A percentile compares a stretch with the other conserved stretches of the same genome.
Conservation (phyloP, 1,140 invertebrate species). For the Philaenus spumarius region DNA sequence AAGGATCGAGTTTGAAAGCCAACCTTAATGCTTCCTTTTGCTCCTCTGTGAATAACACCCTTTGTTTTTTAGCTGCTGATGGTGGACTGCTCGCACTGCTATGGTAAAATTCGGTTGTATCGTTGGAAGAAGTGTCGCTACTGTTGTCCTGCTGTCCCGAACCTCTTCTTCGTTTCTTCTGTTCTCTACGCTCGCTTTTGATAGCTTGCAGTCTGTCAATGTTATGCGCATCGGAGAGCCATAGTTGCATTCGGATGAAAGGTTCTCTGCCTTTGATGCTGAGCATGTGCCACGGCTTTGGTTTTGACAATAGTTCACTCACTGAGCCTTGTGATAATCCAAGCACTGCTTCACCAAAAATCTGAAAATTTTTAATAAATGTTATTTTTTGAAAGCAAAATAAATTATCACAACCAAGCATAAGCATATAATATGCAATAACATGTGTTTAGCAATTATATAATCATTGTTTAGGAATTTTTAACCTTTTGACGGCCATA, state of each 20-base stretch:
- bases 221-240: constrained; percentile 91
- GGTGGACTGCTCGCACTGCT: constrained; percentile 55
- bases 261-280: constrained; percentile 97
- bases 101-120: constrained; percentile 83
- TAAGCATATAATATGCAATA: too few species aligned
- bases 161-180: constrained; percentile 71
- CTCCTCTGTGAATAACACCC: constrained; percentile 86
- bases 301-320: constrained; percentile 93
- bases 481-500: too few species aligned
- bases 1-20: constrained; percentile 92
- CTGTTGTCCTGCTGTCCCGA: constrained; percentile 57
- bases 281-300: constrained; percentile 98
- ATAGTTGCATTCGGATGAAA: constrained; percentile 97
- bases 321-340: constrained; percentile 96
- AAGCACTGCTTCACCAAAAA: constrained; percentile 94
- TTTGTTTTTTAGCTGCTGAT: constrained; percentile 81
- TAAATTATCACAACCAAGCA: too few species aligned
- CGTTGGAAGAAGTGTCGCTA: constrained; percentile 79
- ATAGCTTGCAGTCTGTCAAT: constrained; percentile 78
- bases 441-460: too few species aligned
- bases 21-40: constrained; percentile 94
- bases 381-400: too few species aligned
- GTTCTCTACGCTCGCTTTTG: constrained; percentile 84
- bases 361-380: constrained; percentile 49
- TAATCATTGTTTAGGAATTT: too few species aligned